These are phyloP conservation scores for Drosophila lacicola DNA, from an alignment of 2,888 invertebrate genomes.

Conservation along the genomic window DNA sequence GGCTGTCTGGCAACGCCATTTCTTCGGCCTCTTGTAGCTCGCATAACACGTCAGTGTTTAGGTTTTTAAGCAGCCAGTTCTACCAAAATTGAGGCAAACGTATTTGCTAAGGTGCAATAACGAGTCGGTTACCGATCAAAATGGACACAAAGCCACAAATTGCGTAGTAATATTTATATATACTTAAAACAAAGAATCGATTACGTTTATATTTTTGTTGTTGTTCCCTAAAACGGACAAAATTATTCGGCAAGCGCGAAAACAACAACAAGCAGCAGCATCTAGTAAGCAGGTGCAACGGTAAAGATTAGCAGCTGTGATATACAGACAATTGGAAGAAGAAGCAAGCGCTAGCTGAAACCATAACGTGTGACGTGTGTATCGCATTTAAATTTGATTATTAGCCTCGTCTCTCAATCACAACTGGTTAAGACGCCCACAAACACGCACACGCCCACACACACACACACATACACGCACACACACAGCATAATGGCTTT, in stretches of 20 bases:
- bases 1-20: slow-evolving; percentile 31
- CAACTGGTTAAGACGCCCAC: slow-evolving; percentile 43
- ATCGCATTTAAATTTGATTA: slow-evolving; percentile 12
- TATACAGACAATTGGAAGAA: slow-evolving; percentile 15
- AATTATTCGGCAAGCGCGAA: slow-evolving; percentile 28
- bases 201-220: background rate
- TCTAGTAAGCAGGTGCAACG: slow-evolving; percentile 40
- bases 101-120: slow-evolving; percentile 31
- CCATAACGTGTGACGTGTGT: slow-evolving; percentile 57
- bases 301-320: slow-evolving; percentile 52
- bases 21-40: slow-evolving; percentile 38
- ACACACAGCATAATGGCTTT: slow-evolving; percentile 69
- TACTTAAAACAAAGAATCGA: background rate
- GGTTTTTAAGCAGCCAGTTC: slow-evolving; percentile 64
- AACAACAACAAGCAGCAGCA: slow-evolving; percentile 27
- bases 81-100: slow-evolving; percentile 22
- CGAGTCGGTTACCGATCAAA: slow-evolving; percentile 54
- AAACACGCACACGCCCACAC: slow-evolving; percentile 17
- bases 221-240: slow-evolving; percentile 46
- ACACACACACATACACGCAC: slow-evolving; percentile 1
- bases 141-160: slow-evolving; percentile 21
- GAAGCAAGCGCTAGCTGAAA: slow-evolving; percentile 13
- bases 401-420: slow-evolving; percentile 5
- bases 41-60: slow-evolving; percentile 75
- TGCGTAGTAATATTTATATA: slow-evolving; percentile 5